These are phyloP conservation scores for Tridacna crocea DNA, from an alignment of 2,888 invertebrate species.

Conservation along the genomic window DNA sequence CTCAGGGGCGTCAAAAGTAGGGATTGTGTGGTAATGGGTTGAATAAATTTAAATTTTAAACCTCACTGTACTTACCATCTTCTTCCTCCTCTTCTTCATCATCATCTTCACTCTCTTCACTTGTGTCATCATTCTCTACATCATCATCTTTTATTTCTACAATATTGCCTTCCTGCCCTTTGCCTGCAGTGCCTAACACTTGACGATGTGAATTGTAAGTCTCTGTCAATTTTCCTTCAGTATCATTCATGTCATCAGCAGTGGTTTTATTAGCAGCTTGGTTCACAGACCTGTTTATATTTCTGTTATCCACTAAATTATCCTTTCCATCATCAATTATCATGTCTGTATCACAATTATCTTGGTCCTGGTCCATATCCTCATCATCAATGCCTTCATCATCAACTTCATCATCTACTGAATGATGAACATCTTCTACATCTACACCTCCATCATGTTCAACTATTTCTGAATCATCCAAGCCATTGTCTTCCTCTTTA, in stretches of 20 bases:
- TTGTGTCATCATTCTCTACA: conserved; percentile 5
- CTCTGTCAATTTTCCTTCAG: conserved; percentile 2
- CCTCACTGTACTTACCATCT: not conserved
- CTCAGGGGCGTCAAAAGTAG: not conserved
- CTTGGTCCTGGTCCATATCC: conserved; percentile 1
- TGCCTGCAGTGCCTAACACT: not conserved
- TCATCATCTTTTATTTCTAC: conserved; percentile 9
- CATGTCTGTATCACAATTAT: conserved; percentile 1
- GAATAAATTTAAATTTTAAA: not conserved
- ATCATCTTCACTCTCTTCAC: conserved; percentile 9
- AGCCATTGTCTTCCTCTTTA: too few species aligned
- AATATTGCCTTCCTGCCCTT: conserved; percentile 17
- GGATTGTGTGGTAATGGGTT: not conserved
- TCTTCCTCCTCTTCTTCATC: conserved; percentile 18
- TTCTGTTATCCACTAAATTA: not conserved
- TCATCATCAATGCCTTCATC: conserved; percentile 12
- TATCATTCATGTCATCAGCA: not conserved
- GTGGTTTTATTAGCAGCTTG: too few species aligned
- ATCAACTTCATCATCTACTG: conserved; percentile 10
- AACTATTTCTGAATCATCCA: conserved; percentile 28
- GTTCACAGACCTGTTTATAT: not conserved
- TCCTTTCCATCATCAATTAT: not conserved
- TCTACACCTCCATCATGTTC: conserved; percentile 15
- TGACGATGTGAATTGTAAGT: not conserved
- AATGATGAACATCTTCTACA: not conserved